phyloP scores from a whole-genome alignment of 2,797 vertebrate species.

The Morelia viridis region DNA sequence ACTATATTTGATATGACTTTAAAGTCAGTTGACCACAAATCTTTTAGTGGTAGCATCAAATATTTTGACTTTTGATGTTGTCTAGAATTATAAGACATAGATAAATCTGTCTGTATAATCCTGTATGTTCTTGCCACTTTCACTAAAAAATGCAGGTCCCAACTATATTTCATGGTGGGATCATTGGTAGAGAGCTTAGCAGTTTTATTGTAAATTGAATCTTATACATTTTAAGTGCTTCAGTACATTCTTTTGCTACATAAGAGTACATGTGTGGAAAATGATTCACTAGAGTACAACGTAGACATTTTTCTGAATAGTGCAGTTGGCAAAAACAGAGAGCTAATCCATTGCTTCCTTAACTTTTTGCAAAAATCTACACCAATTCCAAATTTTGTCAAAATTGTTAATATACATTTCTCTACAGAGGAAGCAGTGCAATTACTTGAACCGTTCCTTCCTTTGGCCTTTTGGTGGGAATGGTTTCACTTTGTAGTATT shows the following conservation, averaged over 20 bases:
- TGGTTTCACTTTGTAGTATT: background rate
- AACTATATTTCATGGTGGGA: slow-evolving; percentile 15
- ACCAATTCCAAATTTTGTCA: background rate
- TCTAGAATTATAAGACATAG: slow-evolving; percentile 34
- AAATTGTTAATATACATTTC: background rate
- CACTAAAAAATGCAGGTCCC: background rate
- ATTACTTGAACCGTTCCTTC: background rate
- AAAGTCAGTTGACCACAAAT: background rate
- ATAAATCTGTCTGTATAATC: slow-evolving; percentile 24
- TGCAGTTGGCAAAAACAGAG: background rate
- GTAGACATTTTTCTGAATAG: background rate
- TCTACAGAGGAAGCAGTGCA: background rate
- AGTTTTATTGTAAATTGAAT: slow-evolving; percentile 23
- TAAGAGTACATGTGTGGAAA: background rate
- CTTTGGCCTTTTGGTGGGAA: slow-evolving; percentile 17
- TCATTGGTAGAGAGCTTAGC: slow-evolving; percentile 12
- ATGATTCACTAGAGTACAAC: background rate
- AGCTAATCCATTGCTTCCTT: background rate
- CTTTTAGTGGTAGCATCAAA: slow-evolving; percentile 28
- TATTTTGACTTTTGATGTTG: slow-evolving; percentile 24
- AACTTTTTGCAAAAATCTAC: background rate
- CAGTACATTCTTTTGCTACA: background rate
- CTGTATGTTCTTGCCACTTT: background rate
- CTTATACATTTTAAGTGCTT: slow-evolving; percentile 9
- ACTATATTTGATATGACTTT: background rate